Conservation (phyloP, 2,797 vertebrate species). For the Menidia menidia region DNA sequence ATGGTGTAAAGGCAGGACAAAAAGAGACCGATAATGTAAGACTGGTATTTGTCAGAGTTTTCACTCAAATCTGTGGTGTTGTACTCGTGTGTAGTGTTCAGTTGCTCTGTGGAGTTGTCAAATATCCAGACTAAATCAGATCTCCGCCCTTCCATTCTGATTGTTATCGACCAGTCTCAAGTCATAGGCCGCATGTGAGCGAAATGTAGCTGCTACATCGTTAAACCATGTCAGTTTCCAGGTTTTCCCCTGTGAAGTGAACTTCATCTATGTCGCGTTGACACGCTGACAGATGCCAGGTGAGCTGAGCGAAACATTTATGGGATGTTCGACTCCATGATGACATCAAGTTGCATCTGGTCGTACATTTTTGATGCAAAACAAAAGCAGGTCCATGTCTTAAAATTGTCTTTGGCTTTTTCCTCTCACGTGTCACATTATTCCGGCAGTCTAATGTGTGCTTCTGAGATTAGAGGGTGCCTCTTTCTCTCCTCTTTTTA, state of each 20-base stretch:
- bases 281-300: conserved; percentile 64
- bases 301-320: conserved; percentile 40
- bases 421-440: conserved; percentile 61
- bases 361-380: conserved; percentile 45
- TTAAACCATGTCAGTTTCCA: conserved; percentile 60
- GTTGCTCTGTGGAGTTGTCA: conserved; percentile 81
- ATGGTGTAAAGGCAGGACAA: conserved; percentile 95
- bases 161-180: conserved; percentile 56
- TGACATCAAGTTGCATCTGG: conserved; percentile 54
- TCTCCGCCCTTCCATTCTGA: conserved; percentile 86
- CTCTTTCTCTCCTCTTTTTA: conserved; percentile 69
- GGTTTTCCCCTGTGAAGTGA: conserved; percentile 43
- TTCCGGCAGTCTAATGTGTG: conserved; percentile 43
- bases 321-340: conserved; percentile 55
- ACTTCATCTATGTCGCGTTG: conserved; percentile 71
- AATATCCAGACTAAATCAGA: conserved; percentile 76
- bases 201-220: conserved; percentile 74
- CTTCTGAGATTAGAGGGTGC: conserved; percentile 62
- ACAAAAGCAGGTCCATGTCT: conserved; percentile 67
- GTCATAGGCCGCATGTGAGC: conserved; percentile 61
- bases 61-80: conserved; percentile 75
- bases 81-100: conserved; percentile 80
- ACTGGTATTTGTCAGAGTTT: conserved; percentile 81
- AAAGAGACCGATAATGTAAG: conserved; percentile 91
- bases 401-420: conserved; percentile 45